These are phyloP conservation scores for Corythucha ciliata DNA, from an alignment of 2,888 invertebrate species.

Conservation along the genomic window DNA sequence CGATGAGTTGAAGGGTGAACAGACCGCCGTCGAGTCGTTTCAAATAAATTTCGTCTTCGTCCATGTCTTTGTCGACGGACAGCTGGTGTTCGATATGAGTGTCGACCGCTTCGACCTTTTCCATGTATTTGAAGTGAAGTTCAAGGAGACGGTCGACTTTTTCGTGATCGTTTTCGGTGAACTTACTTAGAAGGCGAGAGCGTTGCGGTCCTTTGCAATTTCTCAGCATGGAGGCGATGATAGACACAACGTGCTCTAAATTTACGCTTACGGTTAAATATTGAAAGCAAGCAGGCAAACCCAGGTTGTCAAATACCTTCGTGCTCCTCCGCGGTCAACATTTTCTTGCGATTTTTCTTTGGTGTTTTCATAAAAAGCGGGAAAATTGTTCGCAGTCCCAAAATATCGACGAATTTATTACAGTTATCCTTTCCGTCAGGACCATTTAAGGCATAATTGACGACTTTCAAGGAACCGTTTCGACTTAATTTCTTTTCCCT, in stretches of 20 bases:
- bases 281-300: not conserved
- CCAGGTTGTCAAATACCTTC: conserved; percentile 66
- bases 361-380: conserved; percentile 99
- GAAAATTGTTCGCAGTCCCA: conserved; percentile 91
- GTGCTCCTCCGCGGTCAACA: conserved; percentile 76
- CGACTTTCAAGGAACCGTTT: conserved; percentile 90
- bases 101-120: conserved; percentile 80
- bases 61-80: conserved; percentile 31
- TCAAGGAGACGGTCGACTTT: conserved; percentile 95
- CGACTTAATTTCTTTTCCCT: conserved; percentile 93
- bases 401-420: conserved; percentile 94
- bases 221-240: conserved; percentile 84
- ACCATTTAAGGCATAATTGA: conserved; percentile 95
- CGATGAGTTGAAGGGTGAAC: conserved; percentile 91
- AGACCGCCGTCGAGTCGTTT: conserved; percentile 84
- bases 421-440: conserved; percentile 90
- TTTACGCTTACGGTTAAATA: conserved; percentile 1
- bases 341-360: conserved; percentile 65
- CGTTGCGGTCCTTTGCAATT: conserved; percentile 87
- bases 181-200: conserved; percentile 85
- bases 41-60: conserved; percentile 78
- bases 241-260: conserved; percentile 82
- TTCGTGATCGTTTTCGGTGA: conserved; percentile 95
- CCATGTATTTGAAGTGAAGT: conserved; percentile 92
- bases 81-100: conserved; percentile 57